These are phyloP conservation scores for Falco cherrug DNA, from an alignment of 2,797 vertebrate genomes.

Conservation along the genomic window DNA sequence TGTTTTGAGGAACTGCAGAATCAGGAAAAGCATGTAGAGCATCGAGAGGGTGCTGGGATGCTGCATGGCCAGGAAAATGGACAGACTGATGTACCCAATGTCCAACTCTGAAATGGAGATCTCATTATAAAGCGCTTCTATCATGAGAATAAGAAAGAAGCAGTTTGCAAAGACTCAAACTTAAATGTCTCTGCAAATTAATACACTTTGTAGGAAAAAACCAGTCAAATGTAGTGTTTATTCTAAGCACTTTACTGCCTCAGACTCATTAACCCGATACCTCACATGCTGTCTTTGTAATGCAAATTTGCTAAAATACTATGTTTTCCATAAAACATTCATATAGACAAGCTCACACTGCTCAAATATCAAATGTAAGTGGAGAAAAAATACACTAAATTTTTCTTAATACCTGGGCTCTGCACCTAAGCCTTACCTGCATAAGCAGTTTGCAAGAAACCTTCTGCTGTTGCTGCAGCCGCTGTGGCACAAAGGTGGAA, in stretches of 20 bases:
- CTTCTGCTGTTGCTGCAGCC: slow-evolving; percentile 16
- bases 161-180: neutral
- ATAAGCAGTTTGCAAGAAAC: slow-evolving; percentile 26
- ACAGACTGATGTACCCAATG: neutral
- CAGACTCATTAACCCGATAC: slow-evolving; percentile 44
- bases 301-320: slow-evolving; percentile 58
- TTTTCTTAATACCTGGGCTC: slow-evolving; percentile 1
- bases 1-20: neutral
- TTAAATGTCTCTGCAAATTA: slow-evolving; percentile 17
- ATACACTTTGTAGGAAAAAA: slow-evolving; percentile 1
- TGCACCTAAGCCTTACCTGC: slow-evolving; percentile 3
- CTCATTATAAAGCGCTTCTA: neutral
- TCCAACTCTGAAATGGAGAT: neutral
- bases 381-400: neutral
- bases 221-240: slow-evolving; percentile 13
- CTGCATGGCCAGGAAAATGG: neutral
- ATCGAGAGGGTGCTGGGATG: neutral
- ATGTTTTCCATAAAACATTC: slow-evolving; percentile 43
- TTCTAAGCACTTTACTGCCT: slow-evolving; percentile 30
- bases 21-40: neutral
- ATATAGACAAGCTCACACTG: slow-evolving; percentile 24
- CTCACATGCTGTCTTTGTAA: slow-evolving; percentile 54
- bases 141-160: neutral
- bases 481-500: neutral
- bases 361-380: slow-evolving; percentile 1